A percentile compares a stretch with the other conserved stretches of the same genome.
These are phyloP conservation scores for Phoxinus dragarum DNA, from an alignment of 2,797 vertebrate species.

Conservation along the genomic window DNA sequence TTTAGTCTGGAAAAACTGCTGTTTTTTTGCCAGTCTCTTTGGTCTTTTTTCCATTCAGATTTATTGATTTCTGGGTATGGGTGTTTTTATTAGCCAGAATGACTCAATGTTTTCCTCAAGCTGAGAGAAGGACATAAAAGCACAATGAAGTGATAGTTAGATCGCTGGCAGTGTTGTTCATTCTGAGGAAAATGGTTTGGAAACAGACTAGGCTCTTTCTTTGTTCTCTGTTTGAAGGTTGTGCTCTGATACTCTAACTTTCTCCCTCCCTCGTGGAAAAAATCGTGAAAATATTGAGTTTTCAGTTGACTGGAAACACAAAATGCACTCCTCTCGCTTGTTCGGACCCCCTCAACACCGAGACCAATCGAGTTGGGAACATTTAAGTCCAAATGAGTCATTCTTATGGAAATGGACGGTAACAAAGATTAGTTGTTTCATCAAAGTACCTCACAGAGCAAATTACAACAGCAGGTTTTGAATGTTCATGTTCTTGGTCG, in stretches of 20 bases:
- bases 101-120: slow-evolving; percentile 58
- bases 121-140: slow-evolving; percentile 41
- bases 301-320: slow-evolving; percentile 13
- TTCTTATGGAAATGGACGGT: neutral
- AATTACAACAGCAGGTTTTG: neutral
- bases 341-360: neutral
- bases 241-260: slow-evolving; percentile 20
- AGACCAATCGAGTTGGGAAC: neutral
- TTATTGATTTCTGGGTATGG: slow-evolving; percentile 49
- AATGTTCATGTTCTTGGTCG: neutral
- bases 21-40: slow-evolving; percentile 39
- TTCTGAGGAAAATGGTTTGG: slow-evolving; percentile 56
- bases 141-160: slow-evolving; percentile 52
- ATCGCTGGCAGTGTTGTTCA: slow-evolving; percentile 43
- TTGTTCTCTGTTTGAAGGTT: slow-evolving; percentile 43
- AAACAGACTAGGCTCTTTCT: slow-evolving; percentile 40
- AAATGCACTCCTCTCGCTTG: slow-evolving; percentile 1
- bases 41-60: slow-evolving; percentile 35
- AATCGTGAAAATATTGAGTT: neutral
- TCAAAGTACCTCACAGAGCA: neutral
- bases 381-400: neutral
- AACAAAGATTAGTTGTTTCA: neutral
- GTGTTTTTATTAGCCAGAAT: slow-evolving; percentile 58
- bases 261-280: neutral
- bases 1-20: slow-evolving; percentile 10